A percentile compares a stretch with the other conserved stretches of the same genome.
Conservation (phyloP, 1,140 invertebrate species). For the Amphibalanus amphitrite region DNA sequence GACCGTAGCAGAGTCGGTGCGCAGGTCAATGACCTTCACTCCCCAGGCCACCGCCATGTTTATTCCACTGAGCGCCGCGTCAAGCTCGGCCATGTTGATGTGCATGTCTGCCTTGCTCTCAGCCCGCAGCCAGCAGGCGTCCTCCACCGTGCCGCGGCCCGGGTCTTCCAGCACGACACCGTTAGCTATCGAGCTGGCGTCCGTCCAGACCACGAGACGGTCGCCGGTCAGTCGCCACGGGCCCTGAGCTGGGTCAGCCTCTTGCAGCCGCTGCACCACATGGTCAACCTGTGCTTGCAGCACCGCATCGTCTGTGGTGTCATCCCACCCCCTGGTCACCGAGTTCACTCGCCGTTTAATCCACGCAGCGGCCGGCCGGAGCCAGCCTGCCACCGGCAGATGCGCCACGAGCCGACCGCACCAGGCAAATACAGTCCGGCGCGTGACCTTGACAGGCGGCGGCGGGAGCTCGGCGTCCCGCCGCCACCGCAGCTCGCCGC, state of each 20-base stretch:
- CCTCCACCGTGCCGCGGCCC: background rate
- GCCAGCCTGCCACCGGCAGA: constrained; percentile 6
- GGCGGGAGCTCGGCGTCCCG: background rate
- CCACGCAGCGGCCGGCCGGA: constrained; percentile 6
- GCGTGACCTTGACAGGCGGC: background rate
- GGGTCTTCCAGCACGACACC: constrained; percentile 3
- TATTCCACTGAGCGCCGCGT: constrained; percentile 8
- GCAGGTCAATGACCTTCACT: constrained; percentile 6
- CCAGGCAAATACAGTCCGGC: background rate
- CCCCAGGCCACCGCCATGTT: constrained; percentile 9
- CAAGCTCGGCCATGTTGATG: constrained; percentile 13
- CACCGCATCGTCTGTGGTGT: constrained; percentile 1
- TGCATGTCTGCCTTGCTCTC: background rate
- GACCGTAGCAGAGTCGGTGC: constrained; percentile 8
- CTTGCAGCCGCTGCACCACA: background rate
- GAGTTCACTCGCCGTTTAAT: constrained; percentile 8
- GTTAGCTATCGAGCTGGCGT: background rate
- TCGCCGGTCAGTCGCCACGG: background rate
- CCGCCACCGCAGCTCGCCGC: background rate
- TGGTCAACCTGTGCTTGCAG: background rate
- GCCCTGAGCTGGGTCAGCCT: background rate
- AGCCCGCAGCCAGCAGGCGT: background rate
- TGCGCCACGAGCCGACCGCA: constrained; percentile 7
- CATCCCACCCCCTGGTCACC: constrained; percentile 3
- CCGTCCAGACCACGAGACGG: background rate